Conservation (phyloP, 2,888 invertebrate genomes). For the Allygus modestus region DNA sequence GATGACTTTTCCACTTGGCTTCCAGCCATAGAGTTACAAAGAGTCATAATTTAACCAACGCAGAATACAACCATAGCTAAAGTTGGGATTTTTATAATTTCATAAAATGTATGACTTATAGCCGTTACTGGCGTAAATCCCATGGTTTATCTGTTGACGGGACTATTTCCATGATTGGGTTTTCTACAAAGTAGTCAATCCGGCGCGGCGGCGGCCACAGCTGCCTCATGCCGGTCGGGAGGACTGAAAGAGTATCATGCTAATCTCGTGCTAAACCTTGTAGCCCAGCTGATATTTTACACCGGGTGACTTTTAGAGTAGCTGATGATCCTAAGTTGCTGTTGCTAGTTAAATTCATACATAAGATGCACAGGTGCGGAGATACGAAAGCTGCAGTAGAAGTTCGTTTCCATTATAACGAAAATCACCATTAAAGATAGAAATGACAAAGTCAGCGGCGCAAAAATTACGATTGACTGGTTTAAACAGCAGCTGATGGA, state of each 20-base stretch:
- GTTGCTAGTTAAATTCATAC: too few species aligned
- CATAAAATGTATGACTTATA: conserved; percentile 46
- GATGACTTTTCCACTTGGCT: conserved; percentile 18
- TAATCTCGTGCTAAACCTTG: too few species aligned
- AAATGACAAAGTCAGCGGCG: too few species aligned
- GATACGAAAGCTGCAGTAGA: too few species aligned
- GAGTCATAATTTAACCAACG: conserved; percentile 25
- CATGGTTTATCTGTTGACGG: conserved; percentile 3
- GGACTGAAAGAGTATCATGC: background rate
- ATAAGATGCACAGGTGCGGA: too few species aligned
- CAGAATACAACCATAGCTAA: conserved; percentile 17
- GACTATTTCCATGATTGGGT: conserved; percentile 37
- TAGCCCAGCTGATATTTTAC: too few species aligned
- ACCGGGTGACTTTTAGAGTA: too few species aligned
- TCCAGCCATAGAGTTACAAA: conserved; percentile 1
- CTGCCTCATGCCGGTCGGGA: background rate
- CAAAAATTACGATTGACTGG: too few species aligned
- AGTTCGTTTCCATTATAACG: too few species aligned
- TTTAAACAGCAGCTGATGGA: too few species aligned
- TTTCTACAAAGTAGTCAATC: background rate
- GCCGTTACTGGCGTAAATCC: conserved; percentile 25
- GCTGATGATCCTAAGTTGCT: too few species aligned
- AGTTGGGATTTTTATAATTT: conserved; percentile 39
- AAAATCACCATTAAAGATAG: too few species aligned
- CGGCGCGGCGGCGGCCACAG: background rate